Base-by-base conservation (phyloP, 2,797 vertebrate genomes). In the Lacerta bilineata region DNA sequence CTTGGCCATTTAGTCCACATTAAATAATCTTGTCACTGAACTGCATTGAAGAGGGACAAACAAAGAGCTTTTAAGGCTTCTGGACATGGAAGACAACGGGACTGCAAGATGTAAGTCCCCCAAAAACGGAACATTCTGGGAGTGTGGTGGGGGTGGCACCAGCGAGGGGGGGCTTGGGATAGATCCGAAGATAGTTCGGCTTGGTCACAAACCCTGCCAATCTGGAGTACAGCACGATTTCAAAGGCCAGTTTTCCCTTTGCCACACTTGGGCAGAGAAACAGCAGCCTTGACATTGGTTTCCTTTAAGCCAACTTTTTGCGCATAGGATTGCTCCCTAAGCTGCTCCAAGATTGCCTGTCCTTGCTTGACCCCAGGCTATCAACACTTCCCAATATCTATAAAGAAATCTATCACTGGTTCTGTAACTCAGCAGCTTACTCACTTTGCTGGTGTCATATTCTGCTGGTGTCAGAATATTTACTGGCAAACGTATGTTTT, bases 11-110 rank as follows among this genome's bases (percentile, higher is more conserved):
- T 64, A 43, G 85, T 25, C 23, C 20, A 43, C 69, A 75, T 61
- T 81, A 81, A 64, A 64, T 11, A 81, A 43, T 17, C 55, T n/a
- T 18, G 6, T 27, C 25, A 23, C 46, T 8, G 23, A 68, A 43
- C 23, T 82, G 39, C 41, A 36, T 50, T 61, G 23, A 8, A 80
- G 6, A 59, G 69, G 81, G 13, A 11, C 8, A 86, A 72, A 18
- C 64, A 86, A 36, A 59, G 8, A 36, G 61, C 41, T 76, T 86
- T 78, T 79, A 79, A 79, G 41, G 59, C 20, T 78, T 74, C 23
- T n/a, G 76, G 33, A 8, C 64, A 72, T 71, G 10, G 27, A 41
- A 61, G 68, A 10, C 4, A 80, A 3, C 15, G 2, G 8, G 23
- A 64, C 17, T 3, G 64, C 84, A 85, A 39, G 9, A 76, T 76